Conservation (phyloP, 2,797 vertebrate genomes). For the Craterocephalus amniculus region DNA sequence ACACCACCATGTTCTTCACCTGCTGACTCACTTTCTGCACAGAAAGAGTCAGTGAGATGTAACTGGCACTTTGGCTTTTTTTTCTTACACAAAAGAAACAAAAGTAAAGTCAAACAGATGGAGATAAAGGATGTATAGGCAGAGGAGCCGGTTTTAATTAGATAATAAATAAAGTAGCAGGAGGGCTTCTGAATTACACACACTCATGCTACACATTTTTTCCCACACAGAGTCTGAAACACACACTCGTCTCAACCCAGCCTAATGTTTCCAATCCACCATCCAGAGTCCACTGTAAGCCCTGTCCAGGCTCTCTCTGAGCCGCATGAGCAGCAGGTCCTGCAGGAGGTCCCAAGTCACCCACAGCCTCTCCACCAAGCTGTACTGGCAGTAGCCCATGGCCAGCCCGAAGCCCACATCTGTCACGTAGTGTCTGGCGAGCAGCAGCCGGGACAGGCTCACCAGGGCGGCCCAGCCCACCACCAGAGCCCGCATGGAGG, state of each 20-base stretch:
- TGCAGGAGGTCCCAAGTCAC: constrained; percentile 84
- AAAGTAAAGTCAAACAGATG: constrained; percentile 2
- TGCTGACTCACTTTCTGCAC: neutral
- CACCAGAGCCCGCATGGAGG: constrained; percentile 87
- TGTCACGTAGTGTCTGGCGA: constrained; percentile 92
- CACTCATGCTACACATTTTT: constrained; percentile 34
- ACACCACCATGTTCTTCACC: neutral
- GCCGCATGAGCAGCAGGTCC: constrained; percentile 61
- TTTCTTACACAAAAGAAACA: neutral
- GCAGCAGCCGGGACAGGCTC: constrained; percentile 89
- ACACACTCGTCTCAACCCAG: constrained; percentile 1
- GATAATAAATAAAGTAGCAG: constrained; percentile 19
- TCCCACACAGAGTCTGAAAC: neutral
- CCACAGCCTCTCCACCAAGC: constrained; percentile 89
- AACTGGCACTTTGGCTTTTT: neutral
- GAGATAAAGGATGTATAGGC: neutral
- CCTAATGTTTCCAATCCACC: constrained; percentile 54
- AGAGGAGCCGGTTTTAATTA: constrained; percentile 2
- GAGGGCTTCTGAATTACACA: constrained; percentile 21
- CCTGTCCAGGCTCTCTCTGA: constrained; percentile 62
- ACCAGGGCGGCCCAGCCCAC: constrained; percentile 88
- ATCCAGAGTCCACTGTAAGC: constrained; percentile 59
- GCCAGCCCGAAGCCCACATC: constrained; percentile 90
- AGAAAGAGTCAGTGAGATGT: neutral
- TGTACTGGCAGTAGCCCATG: constrained; percentile 90